Evolutionary conservation across 2,113 vertebrate species (phyloP).

Genomic region (Drymodes brunneopygia): DNA sequence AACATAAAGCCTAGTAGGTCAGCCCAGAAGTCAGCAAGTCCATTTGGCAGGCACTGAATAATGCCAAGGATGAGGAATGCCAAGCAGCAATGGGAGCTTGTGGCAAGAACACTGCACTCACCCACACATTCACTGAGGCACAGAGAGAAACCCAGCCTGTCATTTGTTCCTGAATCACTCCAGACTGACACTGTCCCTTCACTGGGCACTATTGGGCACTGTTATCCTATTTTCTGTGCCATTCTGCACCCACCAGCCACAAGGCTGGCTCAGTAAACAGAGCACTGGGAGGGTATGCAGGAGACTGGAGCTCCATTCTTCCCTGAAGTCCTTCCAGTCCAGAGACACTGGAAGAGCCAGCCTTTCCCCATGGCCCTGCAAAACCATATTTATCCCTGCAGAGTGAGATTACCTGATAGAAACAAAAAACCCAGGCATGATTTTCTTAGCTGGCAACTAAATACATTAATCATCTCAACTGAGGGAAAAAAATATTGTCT

Average conservation of each 20-base stretch:
- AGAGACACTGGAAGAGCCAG: background rate
- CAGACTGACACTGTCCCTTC: background rate
- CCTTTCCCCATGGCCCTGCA: background rate
- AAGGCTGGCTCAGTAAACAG: background rate
- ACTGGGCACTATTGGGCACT: background rate
- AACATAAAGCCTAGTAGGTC: slow-evolving; percentile 1
- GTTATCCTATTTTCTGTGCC: background rate
- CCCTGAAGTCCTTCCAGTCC: background rate
- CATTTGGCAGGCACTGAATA: background rate
- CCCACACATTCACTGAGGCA: background rate
- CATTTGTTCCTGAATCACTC: background rate
- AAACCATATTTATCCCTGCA: background rate
- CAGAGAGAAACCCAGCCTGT: background rate
- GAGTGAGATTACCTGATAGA: background rate
- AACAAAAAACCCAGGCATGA: background rate
- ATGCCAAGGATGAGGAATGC: background rate
- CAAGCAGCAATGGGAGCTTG: background rate
- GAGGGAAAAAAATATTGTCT: background rate
- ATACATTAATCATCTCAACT: background rate
- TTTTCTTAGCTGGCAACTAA: background rate
- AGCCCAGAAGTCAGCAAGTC: slow-evolving; percentile 5
- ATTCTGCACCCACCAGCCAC: background rate
- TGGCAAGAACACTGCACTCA: background rate
- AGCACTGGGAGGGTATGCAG: background rate
- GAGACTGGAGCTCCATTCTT: background rate